Conservation (phyloP, 2,888 invertebrate genomes). For the Athalia cordata region DNA sequence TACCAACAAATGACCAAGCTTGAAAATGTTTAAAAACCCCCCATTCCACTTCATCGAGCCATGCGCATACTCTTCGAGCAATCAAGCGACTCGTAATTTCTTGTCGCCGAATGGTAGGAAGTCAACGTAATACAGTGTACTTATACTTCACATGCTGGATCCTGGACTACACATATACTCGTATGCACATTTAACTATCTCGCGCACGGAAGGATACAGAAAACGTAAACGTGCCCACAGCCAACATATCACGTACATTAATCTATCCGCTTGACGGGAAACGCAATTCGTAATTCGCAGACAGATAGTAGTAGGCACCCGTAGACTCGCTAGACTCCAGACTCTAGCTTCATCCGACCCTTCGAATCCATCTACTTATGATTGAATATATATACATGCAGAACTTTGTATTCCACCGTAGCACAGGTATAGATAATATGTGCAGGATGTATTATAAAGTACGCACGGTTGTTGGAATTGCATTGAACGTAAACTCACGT, state of each 20-base stretch:
- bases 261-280: conserved; percentile 67
- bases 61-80: conserved; percentile 15
- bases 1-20: conserved; percentile 55
- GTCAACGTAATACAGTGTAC: no score
- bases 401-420: no score
- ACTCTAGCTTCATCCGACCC: conserved; percentile 29
- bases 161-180: background rate
- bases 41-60: background rate
- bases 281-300: conserved; percentile 67
- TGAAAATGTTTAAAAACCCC: conserved; percentile 13
- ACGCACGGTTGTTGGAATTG: no score
- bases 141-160: background rate
- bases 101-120: conserved; percentile 28
- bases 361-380: background rate
- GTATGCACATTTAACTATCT: conserved; percentile 41
- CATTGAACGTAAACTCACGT: no score
- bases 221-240: conserved; percentile 68
- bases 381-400: background rate
- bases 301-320: conserved; percentile 47
- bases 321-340: background rate
- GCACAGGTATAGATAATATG: background rate
- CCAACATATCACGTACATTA: conserved; percentile 71
- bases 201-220: conserved; percentile 61
- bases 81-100: conserved; percentile 43
- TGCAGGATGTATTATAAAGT: background rate